Evolutionary conservation across 2,113 vertebrate species (phyloP).

Genomic region (Dipodomys merriami): DNA sequence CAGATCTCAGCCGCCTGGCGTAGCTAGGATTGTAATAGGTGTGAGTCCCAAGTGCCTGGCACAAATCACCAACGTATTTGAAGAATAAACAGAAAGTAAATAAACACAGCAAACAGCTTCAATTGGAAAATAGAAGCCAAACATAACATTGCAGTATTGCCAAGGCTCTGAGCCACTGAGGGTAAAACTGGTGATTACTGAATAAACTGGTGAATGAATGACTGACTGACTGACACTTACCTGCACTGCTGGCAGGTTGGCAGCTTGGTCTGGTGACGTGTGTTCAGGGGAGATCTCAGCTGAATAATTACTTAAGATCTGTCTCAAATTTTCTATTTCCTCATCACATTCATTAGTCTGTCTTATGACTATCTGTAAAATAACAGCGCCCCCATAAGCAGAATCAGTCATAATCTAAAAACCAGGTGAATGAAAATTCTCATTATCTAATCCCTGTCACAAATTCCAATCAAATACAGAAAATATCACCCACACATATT

Average conservation of each 20-base stretch:
- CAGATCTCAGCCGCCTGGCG: no score
- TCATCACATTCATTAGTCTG: constrained; percentile 84
- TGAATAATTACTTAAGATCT: constrained; percentile 79
- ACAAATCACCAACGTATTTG: not conserved
- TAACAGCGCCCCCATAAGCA: not conserved
- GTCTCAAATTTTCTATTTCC: constrained; percentile 84
- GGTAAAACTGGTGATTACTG: not conserved
- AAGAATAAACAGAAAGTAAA: constrained; percentile 12
- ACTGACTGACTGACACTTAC: constrained; percentile 70
- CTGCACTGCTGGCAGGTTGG: constrained; percentile 78
- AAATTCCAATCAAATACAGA: not conserved
- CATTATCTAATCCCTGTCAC: not conserved
- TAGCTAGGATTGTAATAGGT: no score
- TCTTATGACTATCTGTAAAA: constrained; percentile 84
- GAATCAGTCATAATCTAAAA: constrained; percentile 35
- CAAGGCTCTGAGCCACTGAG: not conserved
- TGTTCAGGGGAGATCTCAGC: constrained; percentile 75
- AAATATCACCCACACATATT: not conserved
- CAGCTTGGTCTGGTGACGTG: constrained; percentile 37
- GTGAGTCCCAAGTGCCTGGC: no score
- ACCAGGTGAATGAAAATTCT: not conserved
- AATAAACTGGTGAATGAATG: not conserved
- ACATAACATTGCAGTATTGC: not conserved
- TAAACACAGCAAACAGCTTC: not conserved
- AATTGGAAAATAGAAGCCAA: not conserved